These are phyloP conservation scores for Drosophila paulistorum DNA, from an alignment of 1,140 invertebrate species.

Conservation along the genomic window DNA sequence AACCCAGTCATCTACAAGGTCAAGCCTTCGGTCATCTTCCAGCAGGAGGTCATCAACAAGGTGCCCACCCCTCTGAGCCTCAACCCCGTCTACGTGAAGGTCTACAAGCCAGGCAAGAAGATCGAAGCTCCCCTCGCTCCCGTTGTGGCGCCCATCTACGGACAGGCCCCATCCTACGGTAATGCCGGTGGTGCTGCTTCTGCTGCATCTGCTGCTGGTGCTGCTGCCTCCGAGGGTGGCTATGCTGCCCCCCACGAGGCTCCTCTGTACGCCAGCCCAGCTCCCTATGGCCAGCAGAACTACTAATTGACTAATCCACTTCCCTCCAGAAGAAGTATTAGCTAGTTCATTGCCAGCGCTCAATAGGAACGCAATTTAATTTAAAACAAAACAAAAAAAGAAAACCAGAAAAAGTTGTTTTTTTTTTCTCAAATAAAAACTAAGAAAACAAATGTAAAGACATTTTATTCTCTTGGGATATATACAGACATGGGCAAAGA, in stretches of 20 bases:
- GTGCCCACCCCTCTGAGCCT: slow-evolving; percentile 78
- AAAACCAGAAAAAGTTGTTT: slow-evolving; percentile 36
- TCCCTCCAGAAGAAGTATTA: not conserved
- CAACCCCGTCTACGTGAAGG: slow-evolving; percentile 79
- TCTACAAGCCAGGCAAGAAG: slow-evolving; percentile 81
- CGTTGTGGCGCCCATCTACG: slow-evolving; percentile 66
- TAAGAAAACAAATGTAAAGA: slow-evolving; percentile 46
- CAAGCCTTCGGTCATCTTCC: slow-evolving; percentile 78
- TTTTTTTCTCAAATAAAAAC: slow-evolving; percentile 68
- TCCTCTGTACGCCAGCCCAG: slow-evolving; percentile 64
- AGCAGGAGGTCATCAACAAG: slow-evolving; percentile 82
- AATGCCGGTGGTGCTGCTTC: slow-evolving; percentile 43
- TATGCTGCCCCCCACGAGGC: slow-evolving; percentile 56
- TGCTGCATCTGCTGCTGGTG: slow-evolving; percentile 40
- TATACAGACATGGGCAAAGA: too few relatives aligned
- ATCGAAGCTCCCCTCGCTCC: slow-evolving; percentile 73
- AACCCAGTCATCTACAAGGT: slow-evolving; percentile 80
- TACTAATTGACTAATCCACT: slow-evolving; percentile 40
- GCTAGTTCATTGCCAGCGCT: not conserved
- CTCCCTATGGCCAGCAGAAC: slow-evolving; percentile 62
- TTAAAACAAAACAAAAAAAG: slow-evolving; percentile 25
- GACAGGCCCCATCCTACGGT: slow-evolving; percentile 44
- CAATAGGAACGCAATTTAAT: slow-evolving; percentile 45
- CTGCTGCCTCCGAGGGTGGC: slow-evolving; percentile 41
- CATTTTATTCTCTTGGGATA: slow-evolving; percentile 6